A percentile compares a stretch with the other conserved stretches of the same genome.
phyloP scores from a whole-genome alignment of 2,113 vertebrate genomes.

The Myxocyprinus asiaticus region DNA sequence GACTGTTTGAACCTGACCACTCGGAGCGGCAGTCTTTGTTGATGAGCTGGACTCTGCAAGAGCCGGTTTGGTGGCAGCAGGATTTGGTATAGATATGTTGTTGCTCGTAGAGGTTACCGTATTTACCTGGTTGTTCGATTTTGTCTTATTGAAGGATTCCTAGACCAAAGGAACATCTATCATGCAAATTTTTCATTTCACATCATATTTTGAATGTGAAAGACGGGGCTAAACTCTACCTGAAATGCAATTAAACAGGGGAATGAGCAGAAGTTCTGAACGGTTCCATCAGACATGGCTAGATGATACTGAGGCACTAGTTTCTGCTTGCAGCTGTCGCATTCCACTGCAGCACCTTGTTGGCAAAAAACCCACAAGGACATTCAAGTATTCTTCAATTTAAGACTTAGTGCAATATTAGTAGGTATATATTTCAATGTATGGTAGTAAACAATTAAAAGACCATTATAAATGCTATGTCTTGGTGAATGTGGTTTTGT shows the following conservation, averaged over 20 bases:
- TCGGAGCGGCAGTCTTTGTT: constrained; percentile 10
- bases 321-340: constrained; percentile 88
- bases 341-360: constrained; percentile 85
- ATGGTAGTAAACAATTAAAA: too few species aligned
- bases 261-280: constrained; percentile 96
- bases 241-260: constrained; percentile 91
- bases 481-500: background rate
- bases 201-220: background rate
- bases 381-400: background rate
- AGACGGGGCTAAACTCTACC: too few species aligned
- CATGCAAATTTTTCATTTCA: too few species aligned
- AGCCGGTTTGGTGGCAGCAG: constrained; percentile 61
- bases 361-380: background rate
- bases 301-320: constrained; percentile 92
- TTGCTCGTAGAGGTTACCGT: constrained; percentile 44
- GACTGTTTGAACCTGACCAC: constrained; percentile 53
- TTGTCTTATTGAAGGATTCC: constrained; percentile 71
- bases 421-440: too few species aligned
- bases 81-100: constrained; percentile 59
- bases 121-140: constrained; percentile 58
- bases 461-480: background rate
- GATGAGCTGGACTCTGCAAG: constrained; percentile 23
- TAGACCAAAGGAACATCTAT: too few species aligned
- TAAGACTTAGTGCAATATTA: too few species aligned
- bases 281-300: constrained; percentile 96